A percentile compares a stretch with the other conserved stretches of the same genome.
phyloP scores from a whole-genome alignment of 1,140 invertebrate genomes.

The Sarcophaga peregrina region DNA sequence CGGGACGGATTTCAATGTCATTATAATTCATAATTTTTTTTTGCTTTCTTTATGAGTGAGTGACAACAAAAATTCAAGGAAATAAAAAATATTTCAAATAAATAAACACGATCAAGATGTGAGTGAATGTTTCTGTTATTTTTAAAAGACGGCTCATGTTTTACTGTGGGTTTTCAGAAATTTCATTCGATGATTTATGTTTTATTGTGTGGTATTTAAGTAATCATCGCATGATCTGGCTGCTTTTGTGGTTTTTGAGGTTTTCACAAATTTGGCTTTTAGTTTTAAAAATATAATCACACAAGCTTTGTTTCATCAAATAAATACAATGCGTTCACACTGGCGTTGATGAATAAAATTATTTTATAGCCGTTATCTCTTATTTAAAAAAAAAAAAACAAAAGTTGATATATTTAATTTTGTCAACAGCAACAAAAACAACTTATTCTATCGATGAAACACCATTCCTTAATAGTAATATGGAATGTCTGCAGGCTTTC shows the following conservation, averaged over 20 bases:
- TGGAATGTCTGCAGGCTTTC: too few species aligned
- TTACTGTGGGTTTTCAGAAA: not conserved
- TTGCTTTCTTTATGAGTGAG: not conserved
- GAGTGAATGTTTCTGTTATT: not conserved
- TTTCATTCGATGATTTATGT: slow-evolving; percentile 15
- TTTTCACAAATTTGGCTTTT: not conserved
- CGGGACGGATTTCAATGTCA: slow-evolving; percentile 34
- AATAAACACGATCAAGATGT: not conserved
- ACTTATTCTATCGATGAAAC: too few species aligned
- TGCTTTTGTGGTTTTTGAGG: not conserved
- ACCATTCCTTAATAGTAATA: too few species aligned
- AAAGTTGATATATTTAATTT: too few species aligned
- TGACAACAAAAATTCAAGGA: not conserved
- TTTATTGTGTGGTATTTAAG: slow-evolving; percentile 37
- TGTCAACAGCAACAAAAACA: too few species aligned
- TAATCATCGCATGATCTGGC: slow-evolving; percentile 27
- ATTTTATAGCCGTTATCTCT: not conserved
- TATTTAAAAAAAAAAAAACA: not conserved
- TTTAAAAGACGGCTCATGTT: not conserved
- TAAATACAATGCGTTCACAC: not conserved
- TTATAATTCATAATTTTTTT: slow-evolving; percentile 19
- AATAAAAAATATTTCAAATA: not conserved
- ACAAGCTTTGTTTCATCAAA: not conserved
- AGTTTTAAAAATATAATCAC: not conserved
- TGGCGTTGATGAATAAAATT: not conserved